A percentile compares a stretch with the other conserved stretches of the same genome.
phyloP scores from a whole-genome alignment of 2,888 invertebrate species.

The Anorthoa munda region DNA sequence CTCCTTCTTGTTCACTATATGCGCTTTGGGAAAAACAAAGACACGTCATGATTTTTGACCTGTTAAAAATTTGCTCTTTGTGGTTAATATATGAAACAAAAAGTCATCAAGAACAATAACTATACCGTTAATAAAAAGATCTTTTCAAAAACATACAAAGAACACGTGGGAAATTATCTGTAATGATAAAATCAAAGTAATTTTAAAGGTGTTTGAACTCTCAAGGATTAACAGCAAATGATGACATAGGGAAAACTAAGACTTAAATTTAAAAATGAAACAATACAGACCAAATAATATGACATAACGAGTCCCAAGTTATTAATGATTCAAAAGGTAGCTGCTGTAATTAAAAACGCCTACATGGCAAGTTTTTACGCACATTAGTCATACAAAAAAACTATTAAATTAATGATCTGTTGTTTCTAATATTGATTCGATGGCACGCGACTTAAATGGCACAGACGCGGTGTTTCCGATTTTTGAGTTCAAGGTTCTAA shows the following conservation, averaged over 20 bases:
- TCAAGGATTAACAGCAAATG: conserved; percentile 23
- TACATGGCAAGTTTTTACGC: conserved; percentile 48
- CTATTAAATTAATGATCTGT: conserved; percentile 39
- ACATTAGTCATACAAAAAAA: conserved; percentile 55
- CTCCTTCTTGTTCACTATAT: conserved; percentile 5
- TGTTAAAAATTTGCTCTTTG: too few relatives aligned
- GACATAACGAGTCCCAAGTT: conserved; percentile 23
- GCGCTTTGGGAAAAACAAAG: conserved; percentile 33
- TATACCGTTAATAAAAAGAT: conserved; percentile 17
- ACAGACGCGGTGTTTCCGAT: conserved; percentile 22
- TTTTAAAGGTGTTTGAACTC: conserved; percentile 56
- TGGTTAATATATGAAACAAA: conserved; percentile 1
- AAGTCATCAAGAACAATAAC: neutral
- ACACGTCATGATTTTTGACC: neutral
- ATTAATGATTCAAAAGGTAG: conserved; percentile 46
- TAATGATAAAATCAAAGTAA: conserved; percentile 16
- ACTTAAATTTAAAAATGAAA: conserved; percentile 3
- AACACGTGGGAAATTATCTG: conserved; percentile 26
- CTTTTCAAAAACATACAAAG: conserved; percentile 12
- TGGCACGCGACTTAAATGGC: conserved; percentile 49
- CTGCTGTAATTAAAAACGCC: conserved; percentile 55
- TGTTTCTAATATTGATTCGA: conserved; percentile 33
- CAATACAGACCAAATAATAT: conserved; percentile 36
- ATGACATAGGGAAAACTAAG: conserved; percentile 11
- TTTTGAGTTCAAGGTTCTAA: conserved; percentile 42